These are phyloP conservation scores for Cichladusa arquata DNA, from an alignment of 2,113 vertebrate species.

Conservation along the genomic window DNA sequence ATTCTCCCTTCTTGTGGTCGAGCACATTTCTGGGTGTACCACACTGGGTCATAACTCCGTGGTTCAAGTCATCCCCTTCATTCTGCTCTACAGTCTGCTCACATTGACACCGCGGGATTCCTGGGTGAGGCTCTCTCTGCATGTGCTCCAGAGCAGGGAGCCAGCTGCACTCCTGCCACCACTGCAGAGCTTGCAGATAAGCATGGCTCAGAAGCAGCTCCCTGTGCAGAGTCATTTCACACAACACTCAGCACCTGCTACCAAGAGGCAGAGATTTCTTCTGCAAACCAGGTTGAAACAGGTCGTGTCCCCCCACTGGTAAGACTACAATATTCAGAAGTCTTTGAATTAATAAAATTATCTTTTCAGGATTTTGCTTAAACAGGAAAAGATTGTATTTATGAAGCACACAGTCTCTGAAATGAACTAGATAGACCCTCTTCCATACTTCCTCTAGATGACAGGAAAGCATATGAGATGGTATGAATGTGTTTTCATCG, in stretches of 20 bases:
- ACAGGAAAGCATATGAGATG: background rate
- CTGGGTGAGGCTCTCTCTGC: accelerated
- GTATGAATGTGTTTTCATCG: background rate
- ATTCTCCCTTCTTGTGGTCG: background rate
- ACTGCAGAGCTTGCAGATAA: background rate
- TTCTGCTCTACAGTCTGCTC: background rate
- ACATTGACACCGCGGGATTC: accelerated
- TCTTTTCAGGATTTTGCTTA: background rate
- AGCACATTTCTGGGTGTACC: background rate
- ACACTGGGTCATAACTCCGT: background rate
- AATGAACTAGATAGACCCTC: background rate
- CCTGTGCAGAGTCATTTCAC: background rate
- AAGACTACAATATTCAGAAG: background rate
- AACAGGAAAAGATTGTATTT: background rate
- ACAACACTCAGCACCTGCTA: background rate
- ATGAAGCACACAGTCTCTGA: background rate
- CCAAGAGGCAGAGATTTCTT: background rate
- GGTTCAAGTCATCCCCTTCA: no score
- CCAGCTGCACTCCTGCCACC: accelerated
- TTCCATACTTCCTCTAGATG: background rate
- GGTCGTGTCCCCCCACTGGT: no score
- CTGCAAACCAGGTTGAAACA: background rate
- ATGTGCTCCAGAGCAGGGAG: accelerated
- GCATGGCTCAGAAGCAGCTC: background rate
- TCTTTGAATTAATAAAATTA: background rate